These are phyloP conservation scores for Trematocara zebra DNA, from an alignment of 2,113 vertebrate species.

Conservation along the genomic window DNA sequence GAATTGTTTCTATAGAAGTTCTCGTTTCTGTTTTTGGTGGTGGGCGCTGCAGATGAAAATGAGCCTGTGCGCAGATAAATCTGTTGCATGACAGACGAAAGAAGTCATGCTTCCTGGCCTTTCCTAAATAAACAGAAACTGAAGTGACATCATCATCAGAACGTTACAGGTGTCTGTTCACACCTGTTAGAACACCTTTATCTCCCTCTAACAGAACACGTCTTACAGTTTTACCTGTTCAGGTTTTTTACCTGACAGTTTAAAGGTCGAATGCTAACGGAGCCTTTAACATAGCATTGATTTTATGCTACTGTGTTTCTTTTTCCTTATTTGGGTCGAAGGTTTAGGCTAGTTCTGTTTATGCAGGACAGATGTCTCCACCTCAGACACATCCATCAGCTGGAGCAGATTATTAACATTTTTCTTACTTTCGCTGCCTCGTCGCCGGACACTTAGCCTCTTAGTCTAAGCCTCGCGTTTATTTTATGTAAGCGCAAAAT, in stretches of 20 bases:
- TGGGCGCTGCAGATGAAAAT: neutral
- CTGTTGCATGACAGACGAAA: neutral
- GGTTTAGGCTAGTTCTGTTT: neutral
- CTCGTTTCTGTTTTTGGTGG: neutral
- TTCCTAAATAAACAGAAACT: neutral
- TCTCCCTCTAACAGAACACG: neutral
- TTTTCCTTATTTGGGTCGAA: neutral
- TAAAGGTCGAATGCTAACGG: neutral
- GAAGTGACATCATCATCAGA: neutral
- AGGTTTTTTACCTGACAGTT: neutral
- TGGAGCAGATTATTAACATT: neutral
- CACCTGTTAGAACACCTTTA: neutral
- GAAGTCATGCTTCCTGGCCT: neutral
- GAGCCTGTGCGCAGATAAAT: neutral
- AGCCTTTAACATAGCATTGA: neutral
- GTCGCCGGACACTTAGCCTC: neutral
- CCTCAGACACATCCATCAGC: neutral
- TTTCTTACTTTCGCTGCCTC: neutral
- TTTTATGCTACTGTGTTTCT: neutral
- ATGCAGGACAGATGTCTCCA: neutral
- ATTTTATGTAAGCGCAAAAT: neutral
- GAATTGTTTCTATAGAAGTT: neutral
- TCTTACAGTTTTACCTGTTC: neutral
- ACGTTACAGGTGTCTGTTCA: neutral
- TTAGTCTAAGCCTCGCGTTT: neutral